phyloP scores from a whole-genome alignment of 2,888 invertebrate genomes.

The Heteromyza rotundicornis region DNA sequence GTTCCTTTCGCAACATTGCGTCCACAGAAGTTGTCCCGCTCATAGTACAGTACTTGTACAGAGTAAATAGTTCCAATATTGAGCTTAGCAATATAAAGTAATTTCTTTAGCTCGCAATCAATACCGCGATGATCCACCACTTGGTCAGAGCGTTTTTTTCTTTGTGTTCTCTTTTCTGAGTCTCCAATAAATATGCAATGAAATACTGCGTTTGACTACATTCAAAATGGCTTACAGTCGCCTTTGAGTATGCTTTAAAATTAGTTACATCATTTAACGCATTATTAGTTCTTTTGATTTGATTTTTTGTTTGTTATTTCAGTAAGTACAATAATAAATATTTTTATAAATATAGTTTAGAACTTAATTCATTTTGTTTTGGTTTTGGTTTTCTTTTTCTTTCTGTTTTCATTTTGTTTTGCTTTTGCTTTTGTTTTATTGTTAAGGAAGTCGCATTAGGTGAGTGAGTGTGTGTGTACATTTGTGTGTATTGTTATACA shows the following conservation, averaged over 20 bases:
- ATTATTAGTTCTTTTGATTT: constrained; percentile 21
- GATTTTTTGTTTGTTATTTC: constrained; percentile 35
- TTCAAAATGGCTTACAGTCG: constrained; percentile 8
- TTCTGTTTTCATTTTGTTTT: neutral
- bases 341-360: constrained; percentile 24
- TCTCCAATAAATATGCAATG: neutral
- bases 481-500: constrained; percentile 26
- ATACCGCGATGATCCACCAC: neutral
- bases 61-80: neutral
- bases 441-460: constrained; percentile 19
- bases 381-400: neutral
- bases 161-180: neutral
- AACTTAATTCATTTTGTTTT: constrained; percentile 12
- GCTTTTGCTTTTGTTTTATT: constrained; percentile 4
- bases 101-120: neutral
- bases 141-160: neutral
- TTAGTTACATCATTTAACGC: constrained; percentile 6
- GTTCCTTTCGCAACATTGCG: constrained; percentile 37
- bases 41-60: neutral
- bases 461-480: constrained; percentile 6
- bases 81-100: neutral
- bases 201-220: constrained; percentile 23
- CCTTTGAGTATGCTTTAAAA: constrained; percentile 9
- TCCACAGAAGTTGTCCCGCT: constrained; percentile 40
- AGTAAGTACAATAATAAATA: constrained; percentile 31